A percentile compares a stretch with the other conserved stretches of the same genome.
phyloP scores from a whole-genome alignment of 2,888 invertebrate species.

The Drosophila hamatofila region DNA sequence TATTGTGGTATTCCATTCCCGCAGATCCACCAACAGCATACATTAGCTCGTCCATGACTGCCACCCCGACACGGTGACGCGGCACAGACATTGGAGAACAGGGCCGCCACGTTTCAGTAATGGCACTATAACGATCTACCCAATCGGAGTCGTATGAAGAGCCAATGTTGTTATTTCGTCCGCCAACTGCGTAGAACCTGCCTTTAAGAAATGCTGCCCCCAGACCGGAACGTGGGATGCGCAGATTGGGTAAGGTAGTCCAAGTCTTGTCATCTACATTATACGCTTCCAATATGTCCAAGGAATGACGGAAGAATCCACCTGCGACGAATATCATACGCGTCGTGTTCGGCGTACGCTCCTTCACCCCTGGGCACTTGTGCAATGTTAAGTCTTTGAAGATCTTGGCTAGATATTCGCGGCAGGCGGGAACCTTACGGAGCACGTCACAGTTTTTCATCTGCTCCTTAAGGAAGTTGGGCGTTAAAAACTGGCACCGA shows the following conservation, averaged over 20 bases:
- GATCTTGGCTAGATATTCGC: conserved; percentile 95
- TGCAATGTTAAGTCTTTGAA: conserved; percentile 96
- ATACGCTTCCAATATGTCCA: conserved; percentile 95
- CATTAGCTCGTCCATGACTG: conserved; percentile 96
- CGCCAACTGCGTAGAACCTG: conserved; percentile 96
- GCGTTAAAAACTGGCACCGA: conserved; percentile 95
- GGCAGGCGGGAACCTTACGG: conserved; percentile 94
- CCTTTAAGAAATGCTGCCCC: conserved; percentile 95
- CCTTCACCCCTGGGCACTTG: conserved; percentile 93
- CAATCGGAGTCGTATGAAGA: conserved; percentile 94
- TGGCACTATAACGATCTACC: conserved; percentile 93
- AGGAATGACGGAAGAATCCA: conserved; percentile 94
- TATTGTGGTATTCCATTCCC: conserved; percentile 93
- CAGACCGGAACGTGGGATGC: conserved; percentile 94
- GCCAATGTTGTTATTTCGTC: conserved; percentile 95
- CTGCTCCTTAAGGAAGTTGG: conserved; percentile 95
- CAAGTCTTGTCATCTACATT: conserved; percentile 94
- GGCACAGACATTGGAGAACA: conserved; percentile 95
- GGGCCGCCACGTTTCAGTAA: conserved; percentile 93
- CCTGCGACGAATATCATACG: conserved; percentile 96
- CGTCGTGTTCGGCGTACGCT: conserved; percentile 94
- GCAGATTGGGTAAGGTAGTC: conserved; percentile 92
- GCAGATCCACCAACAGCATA: conserved; percentile 97
- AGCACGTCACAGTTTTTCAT: conserved; percentile 95
- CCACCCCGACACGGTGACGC: conserved; percentile 95